Evolutionary conservation across 2,797 vertebrate genomes (phyloP), one percentile per base, ranked within the genome.

Genomic region (Molossus molossus): DNA sequence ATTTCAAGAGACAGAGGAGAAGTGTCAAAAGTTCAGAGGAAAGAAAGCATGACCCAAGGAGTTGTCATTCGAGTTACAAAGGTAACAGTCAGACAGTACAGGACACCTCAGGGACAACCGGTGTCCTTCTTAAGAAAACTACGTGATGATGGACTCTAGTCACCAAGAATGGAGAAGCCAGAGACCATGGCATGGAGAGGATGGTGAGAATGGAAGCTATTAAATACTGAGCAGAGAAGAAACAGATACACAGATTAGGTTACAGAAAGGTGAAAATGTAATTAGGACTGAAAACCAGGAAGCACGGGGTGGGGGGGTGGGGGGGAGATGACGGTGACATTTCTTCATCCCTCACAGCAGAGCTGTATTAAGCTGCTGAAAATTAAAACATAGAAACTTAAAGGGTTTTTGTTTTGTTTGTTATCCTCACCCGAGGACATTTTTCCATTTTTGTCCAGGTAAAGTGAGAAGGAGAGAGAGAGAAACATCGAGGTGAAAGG

Each of bases 351-450:
- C 25, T 55, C 37, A 9, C 27, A 48, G 76, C 3, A 67, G 17
- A 91, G 81, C 60, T 53, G 15, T 10, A 81, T 7, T 1, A 57
- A 77, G 48, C 45, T 87, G 29, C 4, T 23, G 53, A 92, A 81
- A 96, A 96, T 85, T 82, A 79, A 85, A 90, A 85, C 70, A 89
- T 8, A 55, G 4, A 64, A 33, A 33, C 33, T 33, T 33, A 33
- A 33, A 33, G 33, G 33, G 33, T 33, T 33, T 33, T 33, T 33
- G 33, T 33, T 33, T 33, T 33, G 33, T 33, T 33, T 33, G 33
- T 33, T 33, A 33, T 33, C 33, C 33, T 33, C 33, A 33, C 33
- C 33, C 33, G 33, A 33, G 33, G 33, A 33, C 33, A 33, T 33
- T 33, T 33, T 33, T 33, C 33, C 33, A 33, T 33, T 33, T 33